Percentiles rank a stretch among this genome's conserved stretches.
Evolutionary conservation across 1,140 invertebrate species (phyloP).

Genomic region (Conus ventricosus): DNA sequence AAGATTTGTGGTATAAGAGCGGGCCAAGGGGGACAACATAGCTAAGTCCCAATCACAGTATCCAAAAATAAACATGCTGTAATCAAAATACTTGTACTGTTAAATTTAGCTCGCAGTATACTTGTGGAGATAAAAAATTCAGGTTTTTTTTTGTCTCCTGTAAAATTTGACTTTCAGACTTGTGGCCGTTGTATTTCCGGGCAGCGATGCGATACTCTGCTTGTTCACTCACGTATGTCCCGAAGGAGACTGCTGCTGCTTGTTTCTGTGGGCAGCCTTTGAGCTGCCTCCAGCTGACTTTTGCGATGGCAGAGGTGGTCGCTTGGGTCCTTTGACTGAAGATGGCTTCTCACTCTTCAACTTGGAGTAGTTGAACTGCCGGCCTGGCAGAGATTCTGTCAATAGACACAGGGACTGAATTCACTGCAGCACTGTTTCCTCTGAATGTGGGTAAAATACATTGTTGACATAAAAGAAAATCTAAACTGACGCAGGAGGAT

Average conservation of each 20-base stretch:
- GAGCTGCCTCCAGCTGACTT: conserved; percentile 3
- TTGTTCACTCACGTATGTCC: not conserved
- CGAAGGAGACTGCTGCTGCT: not conserved
- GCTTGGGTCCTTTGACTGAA: conserved; percentile 18
- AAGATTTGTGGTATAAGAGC: too few relatives aligned
- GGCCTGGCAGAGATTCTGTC: conserved; percentile 23
- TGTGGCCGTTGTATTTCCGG: too few relatives aligned
- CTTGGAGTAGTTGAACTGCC: conserved; percentile 75
- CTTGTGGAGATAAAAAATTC: too few relatives aligned
- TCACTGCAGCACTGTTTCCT: not conserved
- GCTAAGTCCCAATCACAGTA: too few relatives aligned
- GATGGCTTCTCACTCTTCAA: conserved; percentile 68
- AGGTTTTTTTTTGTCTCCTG: too few relatives aligned
- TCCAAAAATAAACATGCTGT: too few relatives aligned
- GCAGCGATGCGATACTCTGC: too few relatives aligned
- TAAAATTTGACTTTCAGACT: too few relatives aligned
- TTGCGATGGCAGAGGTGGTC: not conserved
- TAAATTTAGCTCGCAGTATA: too few relatives aligned
- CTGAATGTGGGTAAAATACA: not conserved
- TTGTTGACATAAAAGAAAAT: not conserved
- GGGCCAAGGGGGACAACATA: too few relatives aligned
- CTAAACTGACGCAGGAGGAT: too few relatives aligned
- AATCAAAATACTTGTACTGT: too few relatives aligned
- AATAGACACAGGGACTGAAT: not conserved
- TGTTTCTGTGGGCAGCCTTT: not conserved